These are phyloP conservation scores for Numida meleagris DNA, from an alignment of 2,113 vertebrate genomes.

Conservation along the genomic window DNA sequence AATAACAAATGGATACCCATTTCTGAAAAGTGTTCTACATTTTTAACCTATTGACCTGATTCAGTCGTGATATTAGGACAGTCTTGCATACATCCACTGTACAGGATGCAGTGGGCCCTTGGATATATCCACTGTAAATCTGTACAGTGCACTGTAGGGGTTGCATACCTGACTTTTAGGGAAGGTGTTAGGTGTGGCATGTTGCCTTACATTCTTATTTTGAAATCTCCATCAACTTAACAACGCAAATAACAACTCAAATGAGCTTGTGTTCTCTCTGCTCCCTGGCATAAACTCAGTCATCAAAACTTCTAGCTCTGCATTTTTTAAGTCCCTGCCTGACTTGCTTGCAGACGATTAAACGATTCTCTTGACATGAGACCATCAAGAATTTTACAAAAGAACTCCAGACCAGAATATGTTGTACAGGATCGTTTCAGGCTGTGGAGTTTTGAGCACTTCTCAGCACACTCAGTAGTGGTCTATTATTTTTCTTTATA, in stretches of 20 bases:
- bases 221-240: not conserved
- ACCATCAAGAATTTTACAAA: not conserved
- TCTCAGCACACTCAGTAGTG: not conserved
- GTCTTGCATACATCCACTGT: not conserved
- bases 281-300: rapidly evolving
- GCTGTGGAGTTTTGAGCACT: not conserved
- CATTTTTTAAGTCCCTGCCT: not conserved
- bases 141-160: not conserved
- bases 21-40: not conserved
- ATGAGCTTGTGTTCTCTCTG: not conserved
- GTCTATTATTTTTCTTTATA: not conserved
- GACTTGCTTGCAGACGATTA: not conserved
- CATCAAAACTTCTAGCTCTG: not conserved
- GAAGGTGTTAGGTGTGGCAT: not conserved
- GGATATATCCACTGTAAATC: too few relatives aligned
- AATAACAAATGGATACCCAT: not conserved
- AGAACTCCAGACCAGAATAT: not conserved
- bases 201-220: rapidly evolving
- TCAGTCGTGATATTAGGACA: not conserved
- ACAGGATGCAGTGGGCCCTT: not conserved
- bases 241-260: not conserved
- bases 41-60: not conserved
- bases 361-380: not conserved
- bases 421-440: not conserved
- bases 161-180: not conserved